A percentile compares a stretch with the other conserved stretches of the same genome.
Evolutionary conservation across 2,888 invertebrate genomes (phyloP).

Genomic region (Drosophila nr. perissopoda): DNA sequence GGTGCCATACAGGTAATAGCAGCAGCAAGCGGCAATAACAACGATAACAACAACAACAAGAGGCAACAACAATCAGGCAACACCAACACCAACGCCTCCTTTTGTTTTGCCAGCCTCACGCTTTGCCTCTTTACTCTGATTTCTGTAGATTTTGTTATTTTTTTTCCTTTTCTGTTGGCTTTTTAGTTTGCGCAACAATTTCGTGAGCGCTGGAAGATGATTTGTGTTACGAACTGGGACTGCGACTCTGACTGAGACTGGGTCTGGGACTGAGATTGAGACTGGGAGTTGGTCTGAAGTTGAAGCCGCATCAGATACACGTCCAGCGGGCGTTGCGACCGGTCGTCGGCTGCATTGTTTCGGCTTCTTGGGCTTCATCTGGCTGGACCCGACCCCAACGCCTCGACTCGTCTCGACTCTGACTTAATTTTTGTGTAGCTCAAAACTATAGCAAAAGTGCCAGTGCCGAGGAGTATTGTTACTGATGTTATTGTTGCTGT

Average conservation of each 20-base stretch:
- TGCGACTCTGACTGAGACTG: constrained; percentile 41
- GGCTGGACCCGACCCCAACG: constrained; percentile 43
- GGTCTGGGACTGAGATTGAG: neutral
- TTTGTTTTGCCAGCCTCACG: constrained; percentile 80
- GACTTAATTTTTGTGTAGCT: constrained; percentile 74
- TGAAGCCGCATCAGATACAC: constrained; percentile 77
- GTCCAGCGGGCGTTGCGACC: constrained; percentile 79
- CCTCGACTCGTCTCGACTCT: constrained; percentile 21
- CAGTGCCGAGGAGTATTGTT: constrained; percentile 58
- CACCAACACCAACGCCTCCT: constrained; percentile 81
- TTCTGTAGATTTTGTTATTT: constrained; percentile 40
- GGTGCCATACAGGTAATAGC: constrained; percentile 73
- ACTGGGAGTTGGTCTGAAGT: constrained; percentile 35
- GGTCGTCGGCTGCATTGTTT: constrained; percentile 72
- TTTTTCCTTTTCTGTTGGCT: constrained; percentile 45
- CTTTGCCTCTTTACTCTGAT: constrained; percentile 79
- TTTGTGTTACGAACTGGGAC: constrained; percentile 77
- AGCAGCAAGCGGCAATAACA: constrained; percentile 35
- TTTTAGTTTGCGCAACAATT: constrained; percentile 82
- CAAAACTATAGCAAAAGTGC: constrained; percentile 57
- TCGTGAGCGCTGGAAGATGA: constrained; percentile 84
- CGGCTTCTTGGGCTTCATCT: constrained; percentile 37
- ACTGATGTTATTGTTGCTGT: constrained; percentile 27
- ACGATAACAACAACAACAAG: constrained; percentile 36
- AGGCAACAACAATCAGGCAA: constrained; percentile 72